These are phyloP conservation scores for Rousettus leschenaultii DNA, from an alignment of 2,113 vertebrate species.

Conservation along the genomic window DNA sequence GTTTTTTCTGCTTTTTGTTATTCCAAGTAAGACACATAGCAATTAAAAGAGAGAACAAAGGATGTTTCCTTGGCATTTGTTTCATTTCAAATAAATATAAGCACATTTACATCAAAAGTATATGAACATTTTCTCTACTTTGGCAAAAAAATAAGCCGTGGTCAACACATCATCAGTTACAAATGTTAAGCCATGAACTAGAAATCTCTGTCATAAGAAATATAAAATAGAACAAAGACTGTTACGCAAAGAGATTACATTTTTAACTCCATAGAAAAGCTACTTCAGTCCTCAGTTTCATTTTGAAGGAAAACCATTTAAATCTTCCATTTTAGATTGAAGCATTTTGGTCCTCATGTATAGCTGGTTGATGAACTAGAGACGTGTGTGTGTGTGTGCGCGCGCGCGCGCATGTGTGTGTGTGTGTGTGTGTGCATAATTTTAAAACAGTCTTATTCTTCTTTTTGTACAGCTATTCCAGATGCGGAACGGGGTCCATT, in stretches of 20 bases:
- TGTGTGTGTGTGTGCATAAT: not conserved
- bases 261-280: conserved; percentile 77
- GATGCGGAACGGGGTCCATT: conserved; percentile 82
- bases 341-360: conserved; percentile 84
- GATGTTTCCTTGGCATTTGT: conserved; percentile 72
- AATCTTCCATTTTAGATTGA: conserved; percentile 79
- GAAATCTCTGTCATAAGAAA: conserved; percentile 80
- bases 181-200: conserved; percentile 78
- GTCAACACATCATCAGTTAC: conserved; percentile 80
- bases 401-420: not conserved
- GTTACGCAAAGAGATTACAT: conserved; percentile 73
- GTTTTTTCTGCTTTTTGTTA: conserved; percentile 27
- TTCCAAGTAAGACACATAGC: conserved; percentile 40
- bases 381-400: too few relatives aligned
- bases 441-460: conserved; percentile 83
- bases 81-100: conserved; percentile 86
- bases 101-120: conserved; percentile 81
- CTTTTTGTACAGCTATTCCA: conserved; percentile 81
- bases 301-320: conserved; percentile 76
- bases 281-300: conserved; percentile 77
- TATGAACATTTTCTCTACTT: conserved; percentile 77
- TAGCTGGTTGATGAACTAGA: conserved; percentile 72
- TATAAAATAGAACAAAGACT: conserved; percentile 78
- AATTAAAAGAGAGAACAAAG: conserved; percentile 37
- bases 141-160: conserved; percentile 66